Evolutionary conservation across 1,140 invertebrate species (phyloP).

Genomic region (Lepidotrigona ventralis): DNA sequence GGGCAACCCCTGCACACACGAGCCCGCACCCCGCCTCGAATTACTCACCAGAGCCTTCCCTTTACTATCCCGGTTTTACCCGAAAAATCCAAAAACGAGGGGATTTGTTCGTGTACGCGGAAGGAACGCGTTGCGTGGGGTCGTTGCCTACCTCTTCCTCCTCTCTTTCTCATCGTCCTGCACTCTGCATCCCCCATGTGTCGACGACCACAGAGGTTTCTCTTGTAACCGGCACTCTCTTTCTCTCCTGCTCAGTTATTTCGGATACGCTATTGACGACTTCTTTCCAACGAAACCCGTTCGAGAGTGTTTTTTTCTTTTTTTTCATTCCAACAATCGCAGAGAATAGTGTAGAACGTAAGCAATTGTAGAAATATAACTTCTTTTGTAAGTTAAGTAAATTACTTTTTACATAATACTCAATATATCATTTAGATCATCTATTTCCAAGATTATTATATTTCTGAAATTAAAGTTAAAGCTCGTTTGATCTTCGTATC

Average conservation of each 20-base stretch:
- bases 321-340: neutral
- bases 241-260: neutral
- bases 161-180: conserved; percentile 5
- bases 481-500: too few relatives aligned
- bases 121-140: conserved; percentile 53
- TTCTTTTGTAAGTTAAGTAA: too few relatives aligned
- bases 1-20: conserved; percentile 44
- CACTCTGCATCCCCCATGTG: conserved; percentile 16
- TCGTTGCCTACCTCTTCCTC: conserved; percentile 29
- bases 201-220: conserved; percentile 28
- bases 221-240: neutral
- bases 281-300: neutral
- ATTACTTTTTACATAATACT: too few relatives aligned
- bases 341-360: too few relatives aligned
- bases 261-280: neutral
- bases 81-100: conserved; percentile 66
- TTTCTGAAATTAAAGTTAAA: too few relatives aligned
- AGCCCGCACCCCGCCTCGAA: conserved; percentile 57
- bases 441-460: too few relatives aligned
- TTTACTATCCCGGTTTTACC: conserved; percentile 64
- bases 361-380: too few relatives aligned
- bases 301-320: neutral
- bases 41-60: conserved; percentile 63
- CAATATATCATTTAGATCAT: too few relatives aligned
- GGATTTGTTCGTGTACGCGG: conserved; percentile 55